Evolutionary conservation across 2,113 vertebrate species (phyloP), one percentile per base, ranked within the genome.

Genomic region (Recurvirostra avosetta): DNA sequence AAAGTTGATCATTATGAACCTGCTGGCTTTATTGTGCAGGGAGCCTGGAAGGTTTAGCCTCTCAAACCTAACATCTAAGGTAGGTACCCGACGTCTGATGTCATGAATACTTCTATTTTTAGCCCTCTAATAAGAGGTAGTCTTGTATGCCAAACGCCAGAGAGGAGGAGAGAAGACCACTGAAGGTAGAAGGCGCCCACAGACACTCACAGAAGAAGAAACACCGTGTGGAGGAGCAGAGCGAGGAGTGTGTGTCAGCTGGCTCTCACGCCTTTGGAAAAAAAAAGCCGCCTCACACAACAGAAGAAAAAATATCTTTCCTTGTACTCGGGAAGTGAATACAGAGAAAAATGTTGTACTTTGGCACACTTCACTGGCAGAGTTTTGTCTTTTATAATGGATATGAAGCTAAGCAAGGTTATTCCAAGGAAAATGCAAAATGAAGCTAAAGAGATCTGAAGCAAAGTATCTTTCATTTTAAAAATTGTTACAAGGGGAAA

Each of bases 401-500:
- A 56, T 95, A 32, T 53, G 89, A 87, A 89, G 30, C 77, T 82
- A 47, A 75, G 88, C 76, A 94, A 97, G 92, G 88, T 92, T 94
- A 95, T 94, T 81, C 70, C 86, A 97, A 95, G 86, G 89, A 94
- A 95, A 96, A 95, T 6, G 67, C 29, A 61, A 91, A 93, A 91
- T 50, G 61, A 75, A 89, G 62, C 62, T 91, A 89, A 79, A 50
- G 22, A 94, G 58, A 68, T 38, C 70, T 56, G 61, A 91, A 96
- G 85, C 30, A 85, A 92, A 85, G 34, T 70, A 91, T 89, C 47
- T 73, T 94, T 93, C 76, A 96, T 82, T 94, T 92, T 79, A 85
- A 87, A 36, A 66, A 34, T 52, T 80, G 41, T 50, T 90, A 72
- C 21, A 38, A 26, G 34, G 52, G 49, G 13, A 5, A 55, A 52